Conservation (phyloP, 2,113 vertebrate genomes). For the Burhinus bistriatus region DNA sequence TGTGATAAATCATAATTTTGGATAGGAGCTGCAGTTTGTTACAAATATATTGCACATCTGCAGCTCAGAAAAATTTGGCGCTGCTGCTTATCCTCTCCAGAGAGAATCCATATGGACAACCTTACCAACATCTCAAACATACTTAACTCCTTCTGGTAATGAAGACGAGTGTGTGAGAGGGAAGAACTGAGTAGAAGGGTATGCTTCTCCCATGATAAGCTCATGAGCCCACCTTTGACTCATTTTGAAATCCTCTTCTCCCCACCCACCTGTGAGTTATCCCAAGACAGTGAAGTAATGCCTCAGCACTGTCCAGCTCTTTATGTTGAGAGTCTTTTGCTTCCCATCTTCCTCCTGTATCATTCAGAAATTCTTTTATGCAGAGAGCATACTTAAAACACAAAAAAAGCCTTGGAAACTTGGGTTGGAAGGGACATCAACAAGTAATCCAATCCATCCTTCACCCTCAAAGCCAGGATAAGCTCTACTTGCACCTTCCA, state of each 20-base stretch:
- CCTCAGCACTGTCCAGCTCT: not conserved
- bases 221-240: not conserved
- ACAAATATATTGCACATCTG: constrained; percentile 51
- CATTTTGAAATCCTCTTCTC: not conserved
- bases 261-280: not conserved
- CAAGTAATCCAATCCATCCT: not conserved
- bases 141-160: not conserved
- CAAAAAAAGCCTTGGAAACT: not conserved
- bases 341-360: not conserved
- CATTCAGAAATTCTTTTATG: not conserved
- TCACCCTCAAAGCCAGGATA: not conserved
- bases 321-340: not conserved
- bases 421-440: not conserved
- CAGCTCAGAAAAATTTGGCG: not conserved
- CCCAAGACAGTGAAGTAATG: not conserved
- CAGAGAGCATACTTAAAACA: not conserved
- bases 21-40: constrained; percentile 11
- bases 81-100: not conserved
- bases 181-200: not conserved
- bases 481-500: not conserved
- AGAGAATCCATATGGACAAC: not conserved
- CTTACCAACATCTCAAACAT: not conserved
- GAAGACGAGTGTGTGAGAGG: not conserved
- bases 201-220: not conserved
- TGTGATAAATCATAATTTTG: constrained; percentile 34